These are phyloP conservation scores for Pseudolaguvia tuberculata DNA, from an alignment of 2,113 vertebrate genomes.

Conservation along the genomic window DNA sequence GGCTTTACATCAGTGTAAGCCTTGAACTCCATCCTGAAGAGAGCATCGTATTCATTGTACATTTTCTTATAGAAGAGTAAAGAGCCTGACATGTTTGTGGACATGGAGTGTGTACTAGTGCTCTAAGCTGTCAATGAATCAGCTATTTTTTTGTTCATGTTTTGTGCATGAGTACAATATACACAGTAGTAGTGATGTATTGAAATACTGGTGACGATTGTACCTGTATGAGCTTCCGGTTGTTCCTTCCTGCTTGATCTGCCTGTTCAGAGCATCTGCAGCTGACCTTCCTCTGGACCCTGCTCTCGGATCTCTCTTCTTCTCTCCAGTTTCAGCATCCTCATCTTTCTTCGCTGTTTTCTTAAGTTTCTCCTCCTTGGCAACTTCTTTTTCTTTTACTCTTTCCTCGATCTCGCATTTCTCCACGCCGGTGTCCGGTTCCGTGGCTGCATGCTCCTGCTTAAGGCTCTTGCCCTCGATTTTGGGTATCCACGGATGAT, in stretches of 20 bases:
- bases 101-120: background rate
- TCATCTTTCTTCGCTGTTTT: slow-evolving; percentile 55
- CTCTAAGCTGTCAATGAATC: background rate
- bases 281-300: slow-evolving; percentile 73
- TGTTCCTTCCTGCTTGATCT: slow-evolving; percentile 85
- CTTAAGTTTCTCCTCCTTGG: slow-evolving; percentile 52
- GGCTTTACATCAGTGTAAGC: slow-evolving; percentile 88
- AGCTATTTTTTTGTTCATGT: background rate
- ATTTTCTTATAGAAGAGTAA: background rate
- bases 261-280: slow-evolving; percentile 85
- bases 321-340: slow-evolving; percentile 50
- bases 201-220: slow-evolving; percentile 34
- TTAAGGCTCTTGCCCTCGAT: slow-evolving; percentile 47
- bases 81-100: background rate
- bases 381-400: slow-evolving; percentile 64
- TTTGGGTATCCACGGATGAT: slow-evolving; percentile 97
- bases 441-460: slow-evolving; percentile 46
- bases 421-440: slow-evolving; percentile 67
- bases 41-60: background rate
- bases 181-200: background rate
- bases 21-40: slow-evolving; percentile 86
- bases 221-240: slow-evolving; percentile 86
- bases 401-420: slow-evolving; percentile 73
- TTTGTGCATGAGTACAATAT: background rate
- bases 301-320: slow-evolving; percentile 48